Evolutionary conservation across 2,888 invertebrate species (phyloP), one percentile per base, ranked within the genome.

Genomic region (Chalcis sispes): DNA sequence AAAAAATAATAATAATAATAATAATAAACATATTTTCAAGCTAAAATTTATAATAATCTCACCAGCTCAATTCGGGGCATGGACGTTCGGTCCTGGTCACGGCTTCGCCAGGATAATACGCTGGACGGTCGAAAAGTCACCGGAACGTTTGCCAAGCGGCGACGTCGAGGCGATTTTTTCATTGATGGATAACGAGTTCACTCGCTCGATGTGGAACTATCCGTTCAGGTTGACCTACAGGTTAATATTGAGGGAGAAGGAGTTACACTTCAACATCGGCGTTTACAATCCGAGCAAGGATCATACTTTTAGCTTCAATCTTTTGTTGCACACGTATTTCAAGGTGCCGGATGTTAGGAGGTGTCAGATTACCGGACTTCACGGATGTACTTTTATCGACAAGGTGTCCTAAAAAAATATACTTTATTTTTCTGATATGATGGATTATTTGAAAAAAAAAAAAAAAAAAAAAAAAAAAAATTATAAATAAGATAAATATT

Each of bases 51-150:
- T 36, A n/a, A n/a, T n/a, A n/a, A n/a, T n/a, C n/a, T n/a, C n/a
- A n/a, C n/a, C n/a, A 98, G 98, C 98, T 83, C 96, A 97, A 91
- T 98, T 98, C 90, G 98, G 98, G 72, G 94, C 95, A 82, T 98
- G 98, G 98, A 93, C 94, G 79, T 95, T 94, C 90, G 98, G 98
- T 4, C 98, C 98, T 3, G 97, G 97, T 86, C 98, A 98, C 90
- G 98, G 98, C 72, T 98, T 98, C 91, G 98, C 97, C 69, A 92
- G 98, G 86, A 95, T 97, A 86, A 93, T 95, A 75, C 93, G 95
- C 85, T 98, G 98, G 98, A 94, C 94, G 83, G 91, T 97, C 82
- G 96, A 96, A 89, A 94, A 96, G 88, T 93, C 94, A 83, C 97
- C 97, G 5, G 96, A 96, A 89, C 91, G 96, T 81, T 90, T 96